Conservation (phyloP, 2,797 vertebrate genomes). For the Hippocampus kuda region DNA sequence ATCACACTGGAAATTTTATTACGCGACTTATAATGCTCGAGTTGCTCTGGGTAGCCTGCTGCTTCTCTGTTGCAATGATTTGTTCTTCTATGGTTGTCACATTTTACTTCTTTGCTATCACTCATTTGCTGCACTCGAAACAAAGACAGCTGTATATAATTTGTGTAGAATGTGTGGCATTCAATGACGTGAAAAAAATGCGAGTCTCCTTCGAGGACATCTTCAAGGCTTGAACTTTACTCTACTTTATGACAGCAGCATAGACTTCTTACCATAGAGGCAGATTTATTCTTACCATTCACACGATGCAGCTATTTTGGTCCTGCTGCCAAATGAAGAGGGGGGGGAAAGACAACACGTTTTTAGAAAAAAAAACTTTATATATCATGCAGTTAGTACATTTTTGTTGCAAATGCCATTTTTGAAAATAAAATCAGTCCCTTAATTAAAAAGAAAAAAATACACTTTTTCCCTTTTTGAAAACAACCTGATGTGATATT, state of each 20-base stretch:
- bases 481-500: conserved; percentile 41
- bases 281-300: conserved; percentile 46
- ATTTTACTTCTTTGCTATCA: background rate
- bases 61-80: background rate
- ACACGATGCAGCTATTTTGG: conserved; percentile 47
- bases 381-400: conserved; percentile 61
- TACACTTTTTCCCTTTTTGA: conserved; percentile 16
- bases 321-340: background rate
- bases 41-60: background rate
- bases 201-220: background rate
- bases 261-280: background rate
- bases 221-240: conserved; percentile 1
- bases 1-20: background rate
- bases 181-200: background rate
- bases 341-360: background rate
- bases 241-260: conserved; percentile 16
- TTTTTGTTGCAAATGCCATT: conserved; percentile 28
- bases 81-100: background rate
- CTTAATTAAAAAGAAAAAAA: conserved; percentile 19
- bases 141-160: background rate
- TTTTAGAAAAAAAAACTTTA: conserved; percentile 64
- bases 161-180: background rate
- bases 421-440: conserved; percentile 18
- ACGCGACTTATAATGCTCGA: background rate
- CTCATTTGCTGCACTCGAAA: background rate